Evolutionary conservation across 2,113 vertebrate species (phyloP).

Genomic region (Aplodontia rufa): DNA sequence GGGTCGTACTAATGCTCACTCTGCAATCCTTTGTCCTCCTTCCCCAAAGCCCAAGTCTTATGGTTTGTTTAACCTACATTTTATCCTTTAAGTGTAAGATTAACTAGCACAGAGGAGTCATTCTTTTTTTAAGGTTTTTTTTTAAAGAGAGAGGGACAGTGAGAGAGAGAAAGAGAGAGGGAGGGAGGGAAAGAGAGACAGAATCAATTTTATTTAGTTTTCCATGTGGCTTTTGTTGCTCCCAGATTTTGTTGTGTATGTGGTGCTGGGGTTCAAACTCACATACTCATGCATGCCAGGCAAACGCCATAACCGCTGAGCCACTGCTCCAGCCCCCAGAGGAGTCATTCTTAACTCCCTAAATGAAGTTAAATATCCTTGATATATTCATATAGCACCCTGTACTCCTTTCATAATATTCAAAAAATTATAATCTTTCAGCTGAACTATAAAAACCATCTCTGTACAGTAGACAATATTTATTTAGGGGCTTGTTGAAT

Average conservation of each 20-base stretch:
- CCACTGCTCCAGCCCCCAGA: too few species aligned
- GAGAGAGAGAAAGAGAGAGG: too few species aligned
- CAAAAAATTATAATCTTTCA: not conserved
- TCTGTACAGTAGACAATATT: not conserved
- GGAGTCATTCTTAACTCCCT: not conserved
- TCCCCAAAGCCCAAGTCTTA: not conserved
- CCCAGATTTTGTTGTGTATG: too few species aligned
- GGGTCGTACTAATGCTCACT: not conserved
- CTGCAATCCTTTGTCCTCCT: not conserved
- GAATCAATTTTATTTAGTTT: too few species aligned
- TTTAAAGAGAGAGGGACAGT: too few species aligned
- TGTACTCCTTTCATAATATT: not conserved
- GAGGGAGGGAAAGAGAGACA: too few species aligned
- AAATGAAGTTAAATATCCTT: not conserved
- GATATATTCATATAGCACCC: not conserved
- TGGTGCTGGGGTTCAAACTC: too few species aligned
- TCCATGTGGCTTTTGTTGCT: too few species aligned
- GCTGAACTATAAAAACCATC: not conserved
- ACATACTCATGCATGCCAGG: too few species aligned
- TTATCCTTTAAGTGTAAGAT: not conserved
- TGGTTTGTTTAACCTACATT: not conserved
- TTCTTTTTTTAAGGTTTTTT: too few species aligned
- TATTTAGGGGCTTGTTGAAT: not conserved
- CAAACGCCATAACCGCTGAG: too few species aligned
- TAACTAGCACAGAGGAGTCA: not conserved